Conservation (phyloP, 2,888 invertebrate genomes). For the Heliconius aoede region DNA sequence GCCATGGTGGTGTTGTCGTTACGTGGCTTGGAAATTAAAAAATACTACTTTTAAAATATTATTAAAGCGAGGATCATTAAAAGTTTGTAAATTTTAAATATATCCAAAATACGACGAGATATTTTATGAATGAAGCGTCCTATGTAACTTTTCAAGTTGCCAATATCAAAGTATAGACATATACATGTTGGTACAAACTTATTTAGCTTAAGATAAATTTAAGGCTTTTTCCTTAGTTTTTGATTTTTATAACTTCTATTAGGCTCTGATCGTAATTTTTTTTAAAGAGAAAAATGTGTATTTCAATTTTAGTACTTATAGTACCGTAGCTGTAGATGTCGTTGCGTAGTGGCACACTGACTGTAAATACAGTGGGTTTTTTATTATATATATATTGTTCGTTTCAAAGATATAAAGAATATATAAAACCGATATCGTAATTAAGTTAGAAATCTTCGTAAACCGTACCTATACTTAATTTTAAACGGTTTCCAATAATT, state of each 20-base stretch:
- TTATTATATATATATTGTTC: no score
- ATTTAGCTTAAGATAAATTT: neutral
- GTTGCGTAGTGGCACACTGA: no score
- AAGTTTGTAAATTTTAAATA: neutral
- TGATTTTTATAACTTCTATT: neutral
- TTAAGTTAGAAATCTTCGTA: slow-evolving; percentile 2
- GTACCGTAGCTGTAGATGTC: no score
- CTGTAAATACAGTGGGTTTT: no score
- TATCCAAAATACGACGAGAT: neutral
- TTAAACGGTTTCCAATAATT: slow-evolving; percentile 18
- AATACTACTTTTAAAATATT: neutral
- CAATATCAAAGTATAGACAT: neutral
- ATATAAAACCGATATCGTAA: neutral
- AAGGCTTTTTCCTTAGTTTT: neutral
- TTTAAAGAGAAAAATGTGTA: no score
- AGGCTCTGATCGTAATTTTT: no score
- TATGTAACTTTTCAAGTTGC: neutral
- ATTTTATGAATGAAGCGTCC: neutral
- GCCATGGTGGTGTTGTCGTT: no score
- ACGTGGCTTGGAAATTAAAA: neutral
- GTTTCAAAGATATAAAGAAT: neutral
- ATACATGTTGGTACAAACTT: neutral
- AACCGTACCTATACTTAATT: neutral
- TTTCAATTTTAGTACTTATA: no score
- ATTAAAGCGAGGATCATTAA: neutral